These are phyloP conservation scores for Hymenopus coronatus DNA, from an alignment of 2,888 invertebrate genomes.

Conservation along the genomic window DNA sequence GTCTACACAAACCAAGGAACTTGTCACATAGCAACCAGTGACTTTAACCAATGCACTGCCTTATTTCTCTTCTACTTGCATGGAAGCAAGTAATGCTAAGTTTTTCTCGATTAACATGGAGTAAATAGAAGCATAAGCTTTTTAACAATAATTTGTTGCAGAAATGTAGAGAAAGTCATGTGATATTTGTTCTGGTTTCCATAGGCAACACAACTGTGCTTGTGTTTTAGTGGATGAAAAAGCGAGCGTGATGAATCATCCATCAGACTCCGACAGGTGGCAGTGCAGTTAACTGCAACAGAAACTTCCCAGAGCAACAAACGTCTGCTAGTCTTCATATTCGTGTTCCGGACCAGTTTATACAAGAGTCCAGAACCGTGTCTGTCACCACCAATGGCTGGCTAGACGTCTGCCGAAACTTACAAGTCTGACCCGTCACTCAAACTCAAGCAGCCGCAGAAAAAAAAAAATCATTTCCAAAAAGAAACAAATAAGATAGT, in stretches of 20 bases:
- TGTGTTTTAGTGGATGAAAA: too few relatives aligned
- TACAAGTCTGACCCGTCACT: background rate
- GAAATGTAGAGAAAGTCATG: too few relatives aligned
- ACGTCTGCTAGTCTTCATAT: background rate
- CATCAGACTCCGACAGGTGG: background rate
- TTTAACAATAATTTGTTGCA: too few relatives aligned
- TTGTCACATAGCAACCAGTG: too few relatives aligned
- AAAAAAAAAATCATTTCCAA: background rate
- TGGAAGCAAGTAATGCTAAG: too few relatives aligned
- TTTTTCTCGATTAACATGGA: too few relatives aligned
- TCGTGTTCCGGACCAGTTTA: background rate
- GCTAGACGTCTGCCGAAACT: background rate
- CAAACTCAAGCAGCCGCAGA: background rate
- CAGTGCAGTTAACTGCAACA: background rate
- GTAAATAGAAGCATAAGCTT: too few relatives aligned
- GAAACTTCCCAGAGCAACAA: background rate
- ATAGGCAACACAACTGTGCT: too few relatives aligned
- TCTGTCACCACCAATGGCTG: background rate
- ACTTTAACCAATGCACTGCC: too few relatives aligned
- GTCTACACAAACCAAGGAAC: too few relatives aligned
- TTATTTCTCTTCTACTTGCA: too few relatives aligned
- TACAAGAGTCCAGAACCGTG: background rate
- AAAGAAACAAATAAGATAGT: background rate
- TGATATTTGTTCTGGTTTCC: too few relatives aligned
- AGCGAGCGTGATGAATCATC: background rate